Evolutionary conservation across 92 coral and sea anemone species (phyloP).

Genomic region (Paramuricea clavata): DNA sequence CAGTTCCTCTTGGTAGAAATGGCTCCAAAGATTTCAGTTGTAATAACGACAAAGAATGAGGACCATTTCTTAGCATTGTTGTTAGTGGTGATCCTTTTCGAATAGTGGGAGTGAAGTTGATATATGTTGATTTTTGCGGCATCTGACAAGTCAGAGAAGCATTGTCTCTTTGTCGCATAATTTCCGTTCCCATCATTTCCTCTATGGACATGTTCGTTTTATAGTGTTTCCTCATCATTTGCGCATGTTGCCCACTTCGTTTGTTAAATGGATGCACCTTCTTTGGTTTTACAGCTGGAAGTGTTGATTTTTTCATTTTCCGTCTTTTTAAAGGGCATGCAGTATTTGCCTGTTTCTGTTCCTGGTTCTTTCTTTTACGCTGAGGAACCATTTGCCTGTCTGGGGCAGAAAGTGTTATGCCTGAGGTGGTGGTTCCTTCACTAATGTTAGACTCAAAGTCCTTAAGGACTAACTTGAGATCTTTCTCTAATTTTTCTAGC

Average conservation of each 20-base stretch:
- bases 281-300: not conserved
- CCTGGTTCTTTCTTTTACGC: not conserved
- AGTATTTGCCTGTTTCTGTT: not conserved
- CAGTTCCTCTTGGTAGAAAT: not conserved
- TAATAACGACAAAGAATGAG: not conserved
- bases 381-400: not conserved
- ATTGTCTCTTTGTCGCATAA: not conserved
- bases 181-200: not conserved
- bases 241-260: conserved; percentile 1
- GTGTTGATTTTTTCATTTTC: not conserved
- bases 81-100: not conserved
- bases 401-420: not conserved
- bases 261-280: not conserved
- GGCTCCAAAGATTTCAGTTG: conserved; percentile 25
- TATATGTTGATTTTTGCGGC: not conserved
- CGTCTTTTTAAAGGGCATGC: not conserved
- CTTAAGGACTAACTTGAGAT: not conserved
- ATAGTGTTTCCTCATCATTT: conserved; percentile 1
- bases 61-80: not conserved
- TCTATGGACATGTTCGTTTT: not conserved
- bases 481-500: not conserved
- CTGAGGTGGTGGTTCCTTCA: not conserved
- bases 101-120: conserved; percentile 9
- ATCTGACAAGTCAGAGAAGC: not conserved
- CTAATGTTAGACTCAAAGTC: not conserved